A percentile compares a stretch with the other conserved stretches of the same genome.
These are phyloP conservation scores for Vulpes lagopus DNA, from an alignment of 2,113 vertebrate species.

Conservation along the genomic window DNA sequence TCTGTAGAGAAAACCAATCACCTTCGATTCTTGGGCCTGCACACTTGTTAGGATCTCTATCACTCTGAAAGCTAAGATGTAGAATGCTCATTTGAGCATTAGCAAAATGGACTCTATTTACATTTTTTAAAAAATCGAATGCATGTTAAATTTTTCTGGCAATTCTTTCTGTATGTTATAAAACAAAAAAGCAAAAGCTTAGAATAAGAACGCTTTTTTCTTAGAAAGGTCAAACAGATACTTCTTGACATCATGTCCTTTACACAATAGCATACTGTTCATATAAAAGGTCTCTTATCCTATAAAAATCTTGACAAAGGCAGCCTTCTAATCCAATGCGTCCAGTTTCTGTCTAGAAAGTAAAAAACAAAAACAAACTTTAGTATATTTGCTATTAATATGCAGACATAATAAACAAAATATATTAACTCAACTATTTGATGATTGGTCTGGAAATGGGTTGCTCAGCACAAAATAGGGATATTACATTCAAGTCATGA, in stretches of 20 bases:
- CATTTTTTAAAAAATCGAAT: slow-evolving; percentile 74
- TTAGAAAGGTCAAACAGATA: slow-evolving; percentile 83
- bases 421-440: slow-evolving; percentile 12
- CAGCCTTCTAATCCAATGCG: slow-evolving; percentile 98
- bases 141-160: slow-evolving; percentile 64
- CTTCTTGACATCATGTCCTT: slow-evolving; percentile 77
- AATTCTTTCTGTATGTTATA: slow-evolving; percentile 82
- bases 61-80: slow-evolving; percentile 56
- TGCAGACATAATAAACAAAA: slow-evolving; percentile 60
- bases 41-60: background rate
- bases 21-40: background rate
- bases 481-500: slow-evolving; percentile 44
- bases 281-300: slow-evolving; percentile 98
- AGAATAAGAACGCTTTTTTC: slow-evolving; percentile 66
- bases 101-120: slow-evolving; percentile 77
- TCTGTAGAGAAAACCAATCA: slow-evolving; percentile 30
- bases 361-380: slow-evolving; percentile 30
- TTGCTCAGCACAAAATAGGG: slow-evolving; percentile 34
- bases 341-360: slow-evolving; percentile 97
- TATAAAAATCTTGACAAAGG: slow-evolving; percentile 98
- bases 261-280: slow-evolving; percentile 98
- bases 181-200: slow-evolving; percentile 82
- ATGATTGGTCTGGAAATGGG: slow-evolving; percentile 46
- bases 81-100: slow-evolving; percentile 76
- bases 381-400: slow-evolving; percentile 66